Conservation (phyloP, 1,140 invertebrate genomes). For the Drosophila navojoa region DNA sequence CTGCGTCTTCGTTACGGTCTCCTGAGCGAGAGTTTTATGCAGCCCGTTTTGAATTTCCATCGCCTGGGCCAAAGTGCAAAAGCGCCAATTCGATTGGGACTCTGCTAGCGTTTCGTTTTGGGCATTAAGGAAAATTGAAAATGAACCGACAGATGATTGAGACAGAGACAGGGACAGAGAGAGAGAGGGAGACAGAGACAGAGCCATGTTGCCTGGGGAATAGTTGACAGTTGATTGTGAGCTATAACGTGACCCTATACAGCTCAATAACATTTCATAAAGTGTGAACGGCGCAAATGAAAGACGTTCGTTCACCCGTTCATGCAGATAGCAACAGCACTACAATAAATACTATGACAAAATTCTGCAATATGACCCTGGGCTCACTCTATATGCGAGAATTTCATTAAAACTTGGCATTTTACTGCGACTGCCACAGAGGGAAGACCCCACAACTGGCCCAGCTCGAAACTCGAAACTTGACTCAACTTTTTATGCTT, state of each 20-base stretch:
- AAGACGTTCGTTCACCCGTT: conserved; percentile 8
- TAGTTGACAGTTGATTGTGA: conserved; percentile 45
- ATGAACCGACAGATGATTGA: conserved; percentile 59
- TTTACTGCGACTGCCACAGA: not conserved
- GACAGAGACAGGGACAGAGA: conserved; percentile 10
- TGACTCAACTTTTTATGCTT: no score
- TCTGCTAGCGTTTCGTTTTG: conserved; percentile 25
- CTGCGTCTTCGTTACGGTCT: conserved; percentile 31
- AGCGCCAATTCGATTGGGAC: conserved; percentile 56
- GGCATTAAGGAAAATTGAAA: conserved; percentile 60
- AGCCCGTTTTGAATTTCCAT: conserved; percentile 64
- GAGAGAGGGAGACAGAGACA: not conserved
- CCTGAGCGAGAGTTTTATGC: conserved; percentile 18
- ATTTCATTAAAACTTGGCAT: conserved; percentile 6
- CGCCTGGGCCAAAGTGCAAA: conserved; percentile 39
- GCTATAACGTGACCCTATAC: conserved; percentile 50
- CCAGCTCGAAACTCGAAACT: no score
- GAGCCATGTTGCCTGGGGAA: conserved; percentile 6
- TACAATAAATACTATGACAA: conserved; percentile 1
- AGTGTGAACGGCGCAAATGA: conserved; percentile 27
- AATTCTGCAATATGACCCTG: not conserved
- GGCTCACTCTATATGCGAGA: not conserved
- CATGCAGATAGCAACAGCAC: not conserved
- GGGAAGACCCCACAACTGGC: no score
- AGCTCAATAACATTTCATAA: conserved; percentile 24